phyloP scores from a whole-genome alignment of 2,888 invertebrate genomes.

The Eupithecia centaureata region DNA sequence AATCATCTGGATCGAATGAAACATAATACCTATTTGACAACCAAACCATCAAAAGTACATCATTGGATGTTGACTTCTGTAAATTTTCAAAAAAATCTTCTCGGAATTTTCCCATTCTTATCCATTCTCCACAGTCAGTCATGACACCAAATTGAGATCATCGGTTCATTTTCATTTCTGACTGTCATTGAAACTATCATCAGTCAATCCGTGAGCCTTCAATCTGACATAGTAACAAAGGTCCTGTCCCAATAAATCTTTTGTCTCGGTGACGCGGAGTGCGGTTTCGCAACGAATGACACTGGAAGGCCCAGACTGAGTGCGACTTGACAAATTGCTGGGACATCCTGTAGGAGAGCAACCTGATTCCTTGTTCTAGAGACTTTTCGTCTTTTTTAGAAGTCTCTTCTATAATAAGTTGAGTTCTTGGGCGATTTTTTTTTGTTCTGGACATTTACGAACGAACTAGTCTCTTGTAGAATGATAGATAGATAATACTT shows the following conservation, averaged over 20 bases:
- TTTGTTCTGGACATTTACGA: no score
- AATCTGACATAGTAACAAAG: not conserved
- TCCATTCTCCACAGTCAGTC: not conserved
- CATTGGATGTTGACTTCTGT: no score
- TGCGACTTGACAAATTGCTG: slow-evolving; percentile 57
- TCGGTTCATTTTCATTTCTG: not conserved
- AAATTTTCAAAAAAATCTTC: not conserved
- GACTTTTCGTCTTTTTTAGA: not conserved
- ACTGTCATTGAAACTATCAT: not conserved
- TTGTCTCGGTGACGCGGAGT: not conserved
- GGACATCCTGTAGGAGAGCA: slow-evolving; percentile 62
- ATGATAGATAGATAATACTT: no score
- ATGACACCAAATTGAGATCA: not conserved
- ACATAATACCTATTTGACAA: no score
- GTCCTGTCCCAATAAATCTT: not conserved
- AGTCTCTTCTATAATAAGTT: no score
- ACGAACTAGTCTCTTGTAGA: no score
- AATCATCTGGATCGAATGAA: no score
- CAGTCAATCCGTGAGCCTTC: not conserved
- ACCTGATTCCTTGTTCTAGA: slow-evolving; percentile 41
- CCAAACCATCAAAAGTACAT: no score
- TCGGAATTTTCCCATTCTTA: not conserved
- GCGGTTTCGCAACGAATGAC: slow-evolving; percentile 50
- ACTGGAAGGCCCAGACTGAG: slow-evolving; percentile 53
- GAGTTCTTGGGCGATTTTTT: not conserved